Base-by-base conservation (phyloP, 2,888 invertebrate species). In the Carpatolechia fugitivella region DNA sequence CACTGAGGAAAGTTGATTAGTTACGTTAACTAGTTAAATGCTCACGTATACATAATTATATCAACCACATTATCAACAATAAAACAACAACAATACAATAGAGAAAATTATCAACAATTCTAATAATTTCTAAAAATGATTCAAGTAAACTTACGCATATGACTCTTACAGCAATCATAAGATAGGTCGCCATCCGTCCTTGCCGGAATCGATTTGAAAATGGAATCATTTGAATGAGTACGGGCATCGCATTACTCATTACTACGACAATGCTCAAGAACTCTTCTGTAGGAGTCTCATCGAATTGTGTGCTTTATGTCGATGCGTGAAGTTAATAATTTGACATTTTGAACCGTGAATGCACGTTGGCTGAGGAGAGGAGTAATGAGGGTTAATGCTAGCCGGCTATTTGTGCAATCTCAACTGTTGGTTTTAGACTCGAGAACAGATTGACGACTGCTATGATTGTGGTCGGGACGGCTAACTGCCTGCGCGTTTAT, bases 351-450 rank as follows among this genome's bases (percentile, higher is more conserved):
- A 62, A 57, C 56, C 52, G 56, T 61, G 58, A 60, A 61, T 63
- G 60, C 59, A 65, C 65, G 68, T 69, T 74, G 72, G 70, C 61
- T 60, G 61, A 44, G 44, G 70, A 72, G 61, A 44, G 44, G 70
- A 72, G 76, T 85, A 86, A 86, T 86, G 79, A 85, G 82, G 82
- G 82, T 82, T 85, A 85, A 86, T 85, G 78, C 70, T 63, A 75
- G 82, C 55, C 72, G 72, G 84, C 80, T 77, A 85, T 86, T 85
- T 82, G 78, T 83, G 84, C 81, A 85, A 85, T 85, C 82, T 80
- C 74, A 76, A 78, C 80, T 85, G 84, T 87, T 86, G 82, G 82
- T 84, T 86, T 85, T 78, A 77, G 72, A 77, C 68, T 68, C 61
- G 60, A 66, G 74, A 68, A 68, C 70, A 81, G 82, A 85, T 85